These are phyloP conservation scores for Cryptocephalus moraei DNA, from an alignment of 2,888 invertebrate species.

Conservation along the genomic window DNA sequence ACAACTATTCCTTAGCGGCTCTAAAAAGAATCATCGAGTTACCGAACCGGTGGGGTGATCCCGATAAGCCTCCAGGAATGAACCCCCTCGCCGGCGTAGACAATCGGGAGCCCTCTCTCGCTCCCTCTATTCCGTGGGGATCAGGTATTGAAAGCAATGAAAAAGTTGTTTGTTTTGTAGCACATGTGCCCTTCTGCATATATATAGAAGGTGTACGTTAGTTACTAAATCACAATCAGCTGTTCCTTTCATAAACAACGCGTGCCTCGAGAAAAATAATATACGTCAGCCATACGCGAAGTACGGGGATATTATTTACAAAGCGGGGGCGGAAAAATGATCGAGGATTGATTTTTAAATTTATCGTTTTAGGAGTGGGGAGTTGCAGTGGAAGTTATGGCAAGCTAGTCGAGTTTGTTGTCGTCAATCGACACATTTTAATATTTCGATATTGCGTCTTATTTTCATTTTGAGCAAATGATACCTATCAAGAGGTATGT, in stretches of 20 bases:
- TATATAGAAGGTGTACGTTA: constrained; percentile 15
- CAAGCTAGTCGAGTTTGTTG: too few species aligned
- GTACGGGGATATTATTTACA: too few species aligned
- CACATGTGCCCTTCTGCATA: constrained; percentile 23
- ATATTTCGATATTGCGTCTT: too few species aligned
- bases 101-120: constrained; percentile 2
- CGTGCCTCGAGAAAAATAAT: constrained; percentile 18
- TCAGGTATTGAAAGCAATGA: constrained; percentile 27
- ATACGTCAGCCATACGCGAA: too few species aligned
- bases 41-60: constrained; percentile 4
- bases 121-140: constrained; percentile 12
- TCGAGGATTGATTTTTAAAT: too few species aligned
- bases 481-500: too few species aligned
- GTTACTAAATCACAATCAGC: constrained; percentile 25
- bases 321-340: too few species aligned
- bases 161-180: constrained; percentile 28
- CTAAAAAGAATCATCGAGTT: constrained; percentile 4
- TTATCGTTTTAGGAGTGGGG: too few species aligned
- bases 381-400: too few species aligned
- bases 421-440: too few species aligned
- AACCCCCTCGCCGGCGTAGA: constrained; percentile 1
- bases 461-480: too few species aligned
- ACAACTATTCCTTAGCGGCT: not conserved
- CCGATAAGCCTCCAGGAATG: constrained; percentile 3
- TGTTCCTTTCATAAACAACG: constrained; percentile 25